Base-by-base conservation (phyloP, 2,113 vertebrate genomes). In the Corapipo altera region DNA sequence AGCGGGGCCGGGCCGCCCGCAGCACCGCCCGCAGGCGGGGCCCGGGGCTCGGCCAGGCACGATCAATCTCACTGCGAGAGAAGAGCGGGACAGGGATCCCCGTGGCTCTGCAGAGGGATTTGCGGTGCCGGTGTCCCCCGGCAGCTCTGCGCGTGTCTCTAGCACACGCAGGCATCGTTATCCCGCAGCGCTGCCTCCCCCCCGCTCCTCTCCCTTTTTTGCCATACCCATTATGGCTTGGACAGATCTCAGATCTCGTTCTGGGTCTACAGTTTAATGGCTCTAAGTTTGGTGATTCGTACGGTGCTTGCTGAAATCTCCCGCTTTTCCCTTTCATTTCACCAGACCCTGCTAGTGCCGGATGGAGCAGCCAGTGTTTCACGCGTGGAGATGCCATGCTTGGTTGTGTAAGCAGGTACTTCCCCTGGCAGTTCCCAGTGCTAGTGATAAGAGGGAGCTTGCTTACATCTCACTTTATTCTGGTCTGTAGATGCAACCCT, bases 41-140 rank as follows among this genome's bases (percentile, higher is more conserved):
- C 62, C 61, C 15, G 37, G 41, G 8, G 51, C 26, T 44, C 44
- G 44, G 52, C 52, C 54, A 20, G 87, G 33, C 70, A 21, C 70
- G 28, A 5, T 74, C 77, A 14, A 39, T 28, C 44, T 59, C 44
- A 2, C 22, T 14, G 26, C 20, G 3, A 3, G 5, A 1, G 22
- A 3, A 1, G 22, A 1, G 2, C 0, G 19, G 7, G 5, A 0
- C 1, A 0, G 13, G 4, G 9, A 0, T 22, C 3, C 8, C 0
- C 0, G 15, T 1, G 55, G 11, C 1, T 17, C 33, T 24, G 65
- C 13, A 0, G 30, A 0, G 30, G 17, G 2, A 0, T 21, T 18
- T 6, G 14, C 23, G 9, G 1, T 11, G 39, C 5, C 11, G 3
- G 6, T 33, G 22, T 8, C 7, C 30, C 30, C n/a, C 24, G 24